These are phyloP conservation scores for Spheniscus mendiculus DNA, from an alignment of 2,113 vertebrate genomes.

Conservation along the genomic window DNA sequence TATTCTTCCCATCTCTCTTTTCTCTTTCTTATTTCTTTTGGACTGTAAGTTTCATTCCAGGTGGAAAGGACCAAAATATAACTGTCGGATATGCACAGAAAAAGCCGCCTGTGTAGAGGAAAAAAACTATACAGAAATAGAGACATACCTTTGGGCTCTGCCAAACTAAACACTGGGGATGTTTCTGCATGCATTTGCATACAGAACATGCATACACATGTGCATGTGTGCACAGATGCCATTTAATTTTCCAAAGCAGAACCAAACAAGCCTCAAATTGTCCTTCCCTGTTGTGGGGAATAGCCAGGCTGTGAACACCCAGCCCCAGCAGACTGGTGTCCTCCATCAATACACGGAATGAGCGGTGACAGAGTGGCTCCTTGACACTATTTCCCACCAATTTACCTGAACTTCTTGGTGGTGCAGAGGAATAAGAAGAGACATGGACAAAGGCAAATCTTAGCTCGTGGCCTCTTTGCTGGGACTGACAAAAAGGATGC, in stretches of 20 bases:
- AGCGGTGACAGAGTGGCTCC: neutral
- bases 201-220: neutral
- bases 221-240: neutral
- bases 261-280: neutral
- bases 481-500: neutral
- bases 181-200: neutral
- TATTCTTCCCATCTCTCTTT: neutral
- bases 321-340: neutral
- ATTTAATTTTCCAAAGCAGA: neutral
- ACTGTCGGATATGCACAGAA: neutral
- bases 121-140: neutral
- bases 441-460: neutral
- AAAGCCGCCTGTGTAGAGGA: neutral
- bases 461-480: neutral
- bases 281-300: neutral
- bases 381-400: neutral
- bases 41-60: neutral
- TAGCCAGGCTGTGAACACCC: neutral
- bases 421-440: neutral
- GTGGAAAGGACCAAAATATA: neutral
- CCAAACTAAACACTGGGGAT: neutral
- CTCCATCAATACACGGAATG: neutral
- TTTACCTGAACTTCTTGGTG: neutral
- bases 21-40: neutral
- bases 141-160: neutral